Base-by-base conservation (phyloP, 1,140 invertebrate genomes). In the Battus philenor region DNA sequence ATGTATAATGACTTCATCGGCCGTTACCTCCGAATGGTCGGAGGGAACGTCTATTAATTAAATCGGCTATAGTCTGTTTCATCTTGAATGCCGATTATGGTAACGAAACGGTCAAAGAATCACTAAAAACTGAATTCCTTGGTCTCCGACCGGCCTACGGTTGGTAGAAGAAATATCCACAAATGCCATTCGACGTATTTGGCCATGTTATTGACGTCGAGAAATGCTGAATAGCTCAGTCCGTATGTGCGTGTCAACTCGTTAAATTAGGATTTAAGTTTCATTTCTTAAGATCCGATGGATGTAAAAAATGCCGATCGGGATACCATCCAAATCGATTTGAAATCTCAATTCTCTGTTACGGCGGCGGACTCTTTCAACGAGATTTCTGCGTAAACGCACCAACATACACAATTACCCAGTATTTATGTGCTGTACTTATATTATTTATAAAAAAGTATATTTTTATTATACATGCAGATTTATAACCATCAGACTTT, bases 1-100 rank as follows among this genome's bases (percentile, higher is more conserved):
- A 69, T 70, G 47, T 50, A 66, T 80, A 80, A 80, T 82, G 68
- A 59, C 74, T 82, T 76, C 58, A 82, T 82, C 57, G 46, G 33
- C 46, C 52, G 39, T 56, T 47, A 50, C 30, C 43, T 34, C 50
- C 44, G 45, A 57, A 60, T 47, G 36, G 45, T 47, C 55, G 47
- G 27, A 58, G 55, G 53, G 52, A 68, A 66, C 43, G 46, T 57
- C 67, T 73, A 73, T 73, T 78, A 78, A 78, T 79, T 79, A 74
- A 70, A 72, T 63, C 60, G 60, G 57, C 59, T 64, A 64, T 65
- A 63, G 58, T 68, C 46, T 50, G 58, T 66, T 68, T 59, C 54
- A 68, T 69, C 64, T 59, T 22, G 29, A 38, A 59, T 51, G 43
- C 65, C 65, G 44, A 63, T 67, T 74, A 79, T 53, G 67, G 72